Evolutionary conservation across 2,797 vertebrate species (phyloP), one percentile per base, ranked within the genome.

Genomic region (Spinus olivaceus): DNA sequence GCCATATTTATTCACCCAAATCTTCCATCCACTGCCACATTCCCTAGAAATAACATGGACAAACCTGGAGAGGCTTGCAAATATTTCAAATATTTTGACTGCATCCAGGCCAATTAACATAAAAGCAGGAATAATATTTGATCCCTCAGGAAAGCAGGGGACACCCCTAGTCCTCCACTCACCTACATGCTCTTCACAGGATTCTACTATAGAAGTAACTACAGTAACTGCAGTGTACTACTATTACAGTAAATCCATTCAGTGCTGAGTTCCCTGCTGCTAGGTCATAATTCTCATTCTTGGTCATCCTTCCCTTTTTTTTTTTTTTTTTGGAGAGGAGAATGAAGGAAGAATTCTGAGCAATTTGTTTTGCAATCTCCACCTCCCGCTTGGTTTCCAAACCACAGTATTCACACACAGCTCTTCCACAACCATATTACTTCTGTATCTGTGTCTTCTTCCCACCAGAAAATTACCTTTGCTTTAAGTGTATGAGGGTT

Each of bases 21-120:
- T 33, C 24, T 80, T 70, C 28, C 60, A 57, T 21, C 2, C 25
- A 15, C 33, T 11, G 2, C 33, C 46, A 39, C n/a, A 11, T 25
- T 35, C 33, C 17, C 59, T 1, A 27, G 16, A 49, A 87, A 47
- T 11, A 41, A 47, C 0, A 0, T 1, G 18, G 42, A 15, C 49
- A 72, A 64, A 74, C 17, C 42, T 5, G 1, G 33, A 81, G 23
- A 84, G 22, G 39, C 35, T 1, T 65, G 44, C 44, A 71, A 42
- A 37, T 10, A n/a, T 20, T 81, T 14, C 42, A 67, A 46, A 37
- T 9, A 33, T 22, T 81, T 12, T 24, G 6, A 46, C 6, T 19
- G 28, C 32, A 70, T 44, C 25, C 37, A 25, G 41, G 37, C 27
- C 60, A 37, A 20, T 37, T 14, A 37, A 32, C 18, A 25, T 1